A percentile compares a stretch with the other conserved stretches of the same genome.
Conservation (phyloP, 2,113 vertebrate genomes). For the Nesogale talazaci region DNA sequence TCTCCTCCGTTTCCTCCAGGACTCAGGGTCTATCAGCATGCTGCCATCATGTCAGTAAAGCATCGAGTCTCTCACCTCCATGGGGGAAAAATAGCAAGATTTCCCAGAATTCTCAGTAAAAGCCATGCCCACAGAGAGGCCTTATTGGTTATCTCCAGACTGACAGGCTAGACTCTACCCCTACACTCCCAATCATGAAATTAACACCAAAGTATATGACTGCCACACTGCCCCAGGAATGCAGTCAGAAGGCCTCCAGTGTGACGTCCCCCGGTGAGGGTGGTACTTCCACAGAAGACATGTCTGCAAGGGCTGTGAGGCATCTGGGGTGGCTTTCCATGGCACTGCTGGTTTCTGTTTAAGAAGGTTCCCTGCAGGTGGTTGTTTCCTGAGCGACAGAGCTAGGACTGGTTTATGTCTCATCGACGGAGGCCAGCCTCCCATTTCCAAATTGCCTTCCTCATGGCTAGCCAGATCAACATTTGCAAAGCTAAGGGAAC, state of each 20-base stretch:
- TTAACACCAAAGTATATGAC: too few relatives aligned
- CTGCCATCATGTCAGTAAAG: too few relatives aligned
- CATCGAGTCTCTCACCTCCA: too few relatives aligned
- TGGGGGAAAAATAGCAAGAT: too few relatives aligned
- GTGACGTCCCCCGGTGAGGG: fast-evolving
- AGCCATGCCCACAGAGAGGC: too few relatives aligned
- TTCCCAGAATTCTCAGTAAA: too few relatives aligned
- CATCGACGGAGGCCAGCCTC: neutral
- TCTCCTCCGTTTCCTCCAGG: too few relatives aligned
- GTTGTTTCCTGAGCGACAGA: neutral
- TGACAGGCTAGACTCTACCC: too few relatives aligned
- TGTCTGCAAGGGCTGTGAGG: neutral
- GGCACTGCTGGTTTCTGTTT: neutral
- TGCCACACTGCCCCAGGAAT: too few relatives aligned
- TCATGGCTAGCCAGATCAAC: neutral
- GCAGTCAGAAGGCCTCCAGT: fast-evolving
- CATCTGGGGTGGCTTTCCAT: neutral
- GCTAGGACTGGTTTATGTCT: fast-evolving
- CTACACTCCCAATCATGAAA: too few relatives aligned
- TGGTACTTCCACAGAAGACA: neutral
- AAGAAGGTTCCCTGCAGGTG: neutral
- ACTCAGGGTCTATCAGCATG: too few relatives aligned
- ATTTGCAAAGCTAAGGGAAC: neutral
- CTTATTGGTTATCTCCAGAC: too few relatives aligned
- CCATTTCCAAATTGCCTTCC: neutral